Base-by-base conservation (phyloP, 2,113 vertebrate genomes). In the Nesogale talazaci region DNA sequence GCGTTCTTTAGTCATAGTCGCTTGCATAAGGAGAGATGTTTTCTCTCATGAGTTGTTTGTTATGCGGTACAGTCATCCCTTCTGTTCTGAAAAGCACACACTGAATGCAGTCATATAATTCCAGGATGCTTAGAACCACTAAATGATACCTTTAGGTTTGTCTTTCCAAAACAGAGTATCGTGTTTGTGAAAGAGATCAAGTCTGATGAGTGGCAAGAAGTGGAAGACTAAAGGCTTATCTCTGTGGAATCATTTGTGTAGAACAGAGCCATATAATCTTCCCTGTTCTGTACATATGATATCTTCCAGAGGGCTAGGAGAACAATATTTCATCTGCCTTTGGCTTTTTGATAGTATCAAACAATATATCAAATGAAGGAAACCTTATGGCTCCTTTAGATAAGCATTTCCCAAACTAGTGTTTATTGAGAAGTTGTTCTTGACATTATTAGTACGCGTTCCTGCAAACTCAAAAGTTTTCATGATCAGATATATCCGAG, bases 121-220 rank as follows among this genome's bases (percentile, higher is more conserved):
- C 75, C 81, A 34, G 40, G 91, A 83, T 91, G 92, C 59, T 87
- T 79, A 91, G 95, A 86, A 67, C 81, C 16, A 70, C 75, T 81
- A 80, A 80, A 81, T 88, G 76, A 86, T 72, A 83, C 65, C 84
- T 94, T 94, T 89, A 74, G 36, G 84, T 94, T 93, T 93, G 42
- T 92, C 81, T 95, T 93, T 90, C 67, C 46, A 36, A 95, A 95
- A 78, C 86, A 92, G 69, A 94, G 78, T 88, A n/a, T 90, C 65
- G 38, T 94, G 52, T 77, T 75, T 83, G 77, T 92, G 77, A 92
- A 95, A 96, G 36, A 63, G 25, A 93, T 36, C 40, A 59, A 76
- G 57, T 57, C 78, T 84, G 92, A 95, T 80, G 77, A 90, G 83
- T 57, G 61, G 74, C 76, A 76, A 74, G 57, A 59, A 22, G n/a